A percentile compares a stretch with the other conserved stretches of the same genome.
Evolutionary conservation across 1,140 invertebrate genomes (phyloP).

Genomic region (Eciton burchellii): DNA sequence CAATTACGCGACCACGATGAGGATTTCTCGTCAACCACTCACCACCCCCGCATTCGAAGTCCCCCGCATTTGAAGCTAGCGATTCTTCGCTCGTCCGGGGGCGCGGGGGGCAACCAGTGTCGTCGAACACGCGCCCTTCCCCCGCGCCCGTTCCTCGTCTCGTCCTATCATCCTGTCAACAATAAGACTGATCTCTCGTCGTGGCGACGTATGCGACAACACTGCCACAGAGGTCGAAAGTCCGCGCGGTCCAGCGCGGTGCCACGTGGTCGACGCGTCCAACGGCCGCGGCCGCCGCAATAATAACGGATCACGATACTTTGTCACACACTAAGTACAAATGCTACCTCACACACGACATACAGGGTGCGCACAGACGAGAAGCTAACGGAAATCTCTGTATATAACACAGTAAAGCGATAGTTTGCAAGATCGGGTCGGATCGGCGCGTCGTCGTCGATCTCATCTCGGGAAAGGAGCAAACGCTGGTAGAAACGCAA

Average conservation of each 20-base stretch:
- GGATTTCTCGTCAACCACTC: neutral
- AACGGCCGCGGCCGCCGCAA: slow-evolving; percentile 45
- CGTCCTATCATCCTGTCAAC: slow-evolving; percentile 47
- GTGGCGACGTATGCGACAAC: slow-evolving; percentile 42
- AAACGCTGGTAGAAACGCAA: no score
- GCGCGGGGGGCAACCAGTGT: no score
- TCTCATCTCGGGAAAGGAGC: slow-evolving; percentile 57
- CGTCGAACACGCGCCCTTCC: neutral
- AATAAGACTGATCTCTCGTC: slow-evolving; percentile 58
- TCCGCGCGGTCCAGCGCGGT: slow-evolving; percentile 18
- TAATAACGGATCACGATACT: slow-evolving; percentile 74
- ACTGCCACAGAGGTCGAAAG: slow-evolving; percentile 64
- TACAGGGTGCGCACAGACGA: slow-evolving; percentile 83
- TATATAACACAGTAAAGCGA: slow-evolving; percentile 74
- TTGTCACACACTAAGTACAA: slow-evolving; percentile 83
- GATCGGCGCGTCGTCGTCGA: neutral
- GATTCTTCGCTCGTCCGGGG: no score
- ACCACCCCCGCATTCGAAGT: no score
- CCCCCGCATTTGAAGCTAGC: no score
- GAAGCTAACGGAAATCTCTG: slow-evolving; percentile 64
- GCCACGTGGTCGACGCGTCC: slow-evolving; percentile 26
- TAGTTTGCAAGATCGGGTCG: slow-evolving; percentile 65
- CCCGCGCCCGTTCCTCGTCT: slow-evolving; percentile 28
- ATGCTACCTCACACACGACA: slow-evolving; percentile 84
- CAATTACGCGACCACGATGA: slow-evolving; percentile 49